Conservation (phyloP, 2,113 vertebrate genomes). For the Rafetus swinhoei region DNA sequence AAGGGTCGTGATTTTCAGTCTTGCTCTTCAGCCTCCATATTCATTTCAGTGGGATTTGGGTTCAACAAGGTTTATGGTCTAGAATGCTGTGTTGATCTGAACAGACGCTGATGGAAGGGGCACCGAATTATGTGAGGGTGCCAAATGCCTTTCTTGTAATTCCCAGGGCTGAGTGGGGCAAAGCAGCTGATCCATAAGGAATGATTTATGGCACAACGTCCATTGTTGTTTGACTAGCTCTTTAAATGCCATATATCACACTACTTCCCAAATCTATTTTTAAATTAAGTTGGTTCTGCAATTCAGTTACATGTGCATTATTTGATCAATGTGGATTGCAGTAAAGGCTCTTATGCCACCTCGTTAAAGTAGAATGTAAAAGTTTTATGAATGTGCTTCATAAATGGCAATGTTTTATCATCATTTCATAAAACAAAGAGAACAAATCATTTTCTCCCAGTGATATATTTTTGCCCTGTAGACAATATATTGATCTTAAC, state of each 20-base stretch:
- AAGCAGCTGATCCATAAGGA: not conserved
- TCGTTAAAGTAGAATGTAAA: not conserved
- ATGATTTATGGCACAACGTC: not conserved
- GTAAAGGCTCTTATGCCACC: not conserved
- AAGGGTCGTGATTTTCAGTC: not conserved
- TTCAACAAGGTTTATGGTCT: too few species aligned
- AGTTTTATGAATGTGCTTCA: conserved; percentile 41
- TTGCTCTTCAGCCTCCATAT: not conserved
- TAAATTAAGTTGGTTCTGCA: conserved; percentile 6
- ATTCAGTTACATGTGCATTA: not conserved
- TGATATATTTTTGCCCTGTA: conserved; percentile 15
- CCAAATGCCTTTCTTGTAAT: not conserved
- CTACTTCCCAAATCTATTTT: not conserved
- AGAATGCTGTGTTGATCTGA: too few species aligned
- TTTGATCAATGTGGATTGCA: not conserved
- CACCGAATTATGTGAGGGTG: not conserved
- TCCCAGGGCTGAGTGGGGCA: not conserved
- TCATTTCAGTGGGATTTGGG: accelerated
- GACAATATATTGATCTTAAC: conserved; percentile 40
- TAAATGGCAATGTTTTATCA: conserved; percentile 39
- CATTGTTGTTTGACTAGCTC: not conserved
- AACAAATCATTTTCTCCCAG: conserved; percentile 18
- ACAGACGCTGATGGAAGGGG: not conserved
- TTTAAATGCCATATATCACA: not conserved
- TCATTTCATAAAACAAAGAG: conserved; percentile 36